Evolutionary conservation across 2,888 invertebrate species (phyloP).

Genomic region (Melitaea athalia): DNA sequence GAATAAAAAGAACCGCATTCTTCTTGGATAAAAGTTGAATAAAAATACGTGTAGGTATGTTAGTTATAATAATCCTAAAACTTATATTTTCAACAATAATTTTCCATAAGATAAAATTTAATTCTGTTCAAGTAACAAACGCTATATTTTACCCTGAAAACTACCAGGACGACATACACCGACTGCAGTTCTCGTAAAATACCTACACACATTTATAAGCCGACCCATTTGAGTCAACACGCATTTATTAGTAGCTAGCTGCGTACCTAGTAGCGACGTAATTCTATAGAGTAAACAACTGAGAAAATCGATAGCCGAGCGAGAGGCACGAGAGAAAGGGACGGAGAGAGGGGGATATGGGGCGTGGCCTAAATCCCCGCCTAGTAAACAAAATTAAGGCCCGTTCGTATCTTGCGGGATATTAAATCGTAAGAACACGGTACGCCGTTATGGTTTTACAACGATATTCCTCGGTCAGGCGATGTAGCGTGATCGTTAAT

Average conservation of each 20-base stretch:
- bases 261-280: conserved; percentile 51
- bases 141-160: conserved; percentile 1
- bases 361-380: conserved; percentile 68
- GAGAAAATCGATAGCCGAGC: conserved; percentile 46
- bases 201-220: conserved; percentile 51
- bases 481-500: conserved; percentile 34
- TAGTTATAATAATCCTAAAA: too few species aligned
- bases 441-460: conserved; percentile 32
- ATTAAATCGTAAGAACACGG: conserved; percentile 35
- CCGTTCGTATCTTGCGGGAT: conserved; percentile 36
- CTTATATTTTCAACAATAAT: not conserved
- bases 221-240: conserved; percentile 58
- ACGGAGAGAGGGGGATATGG: conserved; percentile 53
- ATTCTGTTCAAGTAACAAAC: not conserved
- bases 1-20: too few species aligned
- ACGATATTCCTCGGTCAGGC: conserved; percentile 32
- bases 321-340: conserved; percentile 53
- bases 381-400: conserved; percentile 50
- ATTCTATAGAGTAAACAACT: conserved; percentile 70
- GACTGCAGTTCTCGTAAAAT: conserved; percentile 35
- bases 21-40: too few species aligned
- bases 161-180: conserved; percentile 32
- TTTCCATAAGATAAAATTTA: not conserved
- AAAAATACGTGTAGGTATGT: too few species aligned
- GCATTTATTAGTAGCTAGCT: conserved; percentile 47